Base-by-base conservation (phyloP, 2,113 vertebrate species). In the Panurus biarmicus region DNA sequence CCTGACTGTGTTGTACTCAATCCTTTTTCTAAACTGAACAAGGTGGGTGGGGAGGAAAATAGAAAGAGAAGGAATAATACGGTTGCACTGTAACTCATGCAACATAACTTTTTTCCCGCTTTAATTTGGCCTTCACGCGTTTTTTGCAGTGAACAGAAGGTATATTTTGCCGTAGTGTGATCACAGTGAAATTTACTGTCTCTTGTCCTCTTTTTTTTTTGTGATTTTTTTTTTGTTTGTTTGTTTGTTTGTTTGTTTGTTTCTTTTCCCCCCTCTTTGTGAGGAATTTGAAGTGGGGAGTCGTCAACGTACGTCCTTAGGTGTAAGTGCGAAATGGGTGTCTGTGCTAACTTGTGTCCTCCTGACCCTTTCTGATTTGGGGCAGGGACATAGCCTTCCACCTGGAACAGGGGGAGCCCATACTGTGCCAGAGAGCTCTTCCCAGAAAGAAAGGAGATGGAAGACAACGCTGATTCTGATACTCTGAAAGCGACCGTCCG, bases 51-150 rank as follows among this genome's bases (percentile, higher is more conserved):
- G 91, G 40, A 53, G 96, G 66, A 94, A 82, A 80, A 96, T 91
- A 97, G 90, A 97, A 97, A 97, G 85, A 90, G 85, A 94, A 95
- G 74, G 89, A 96, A 58, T 84, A 87, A 98, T 96, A 97, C 69
- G 69, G 98, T 98, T 99, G 98, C 98, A 98, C 98, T 98, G 98
- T 98, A 98, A 98, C 94, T 98, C 98, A 96, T 97, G 98, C 98
- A 98, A 97, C 97, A 94, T 98, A 95, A 95, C 97, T 98, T 98
- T 98, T 97, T 96, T 31, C 44, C 93, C 93, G 93, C 60, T 96
- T 94, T 97, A 94, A 98, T 98, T 98, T 98, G 98, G 98, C 98
- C 98, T 98, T 98, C 98, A 98, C 94, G 61, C 95, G 0, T 91
- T 95, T 98, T 98, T 98, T 97, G 97, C 97, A 97, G 97, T 95